A percentile compares a stretch with the other conserved stretches of the same genome.
Conservation (phyloP, 2,113 vertebrate species). For the Mesitornis unicolor region DNA sequence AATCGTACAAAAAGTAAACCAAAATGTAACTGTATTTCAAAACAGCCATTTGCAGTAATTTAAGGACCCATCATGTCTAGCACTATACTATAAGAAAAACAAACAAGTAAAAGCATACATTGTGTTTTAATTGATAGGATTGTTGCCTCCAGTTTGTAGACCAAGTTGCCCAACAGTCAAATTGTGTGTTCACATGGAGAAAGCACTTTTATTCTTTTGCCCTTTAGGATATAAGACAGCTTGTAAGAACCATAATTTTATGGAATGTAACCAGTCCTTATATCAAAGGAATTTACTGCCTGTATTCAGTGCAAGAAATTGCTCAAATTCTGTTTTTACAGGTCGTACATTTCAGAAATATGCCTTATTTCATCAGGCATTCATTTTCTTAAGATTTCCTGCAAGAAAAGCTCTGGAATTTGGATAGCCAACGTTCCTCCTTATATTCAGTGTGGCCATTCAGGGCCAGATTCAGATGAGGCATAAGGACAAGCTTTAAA, state of each 20-base stretch:
- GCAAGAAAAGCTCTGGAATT: background rate
- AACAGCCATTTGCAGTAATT: background rate
- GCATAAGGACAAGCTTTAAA: background rate
- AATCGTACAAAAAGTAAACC: background rate
- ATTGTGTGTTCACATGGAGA: background rate
- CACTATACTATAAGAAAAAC: background rate
- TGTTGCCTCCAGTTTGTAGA: background rate
- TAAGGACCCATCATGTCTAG: background rate
- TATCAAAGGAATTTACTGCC: background rate
- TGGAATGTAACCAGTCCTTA: background rate
- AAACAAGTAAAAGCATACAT: background rate
- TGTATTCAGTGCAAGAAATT: background rate
- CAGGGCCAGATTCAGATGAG: background rate
- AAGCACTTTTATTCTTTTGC: background rate
- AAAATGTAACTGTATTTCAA: background rate
- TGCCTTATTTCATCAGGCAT: background rate
- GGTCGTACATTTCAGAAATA: background rate
- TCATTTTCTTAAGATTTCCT: background rate
- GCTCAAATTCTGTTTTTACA: background rate
- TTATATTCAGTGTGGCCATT: background rate
- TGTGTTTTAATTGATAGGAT: background rate
- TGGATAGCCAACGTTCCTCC: background rate
- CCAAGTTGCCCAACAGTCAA: background rate
- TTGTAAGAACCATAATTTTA: background rate
- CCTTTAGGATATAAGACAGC: background rate